These are phyloP conservation scores for Stramonita haemastoma DNA, from an alignment of 2,888 invertebrate species.

Conservation along the genomic window DNA sequence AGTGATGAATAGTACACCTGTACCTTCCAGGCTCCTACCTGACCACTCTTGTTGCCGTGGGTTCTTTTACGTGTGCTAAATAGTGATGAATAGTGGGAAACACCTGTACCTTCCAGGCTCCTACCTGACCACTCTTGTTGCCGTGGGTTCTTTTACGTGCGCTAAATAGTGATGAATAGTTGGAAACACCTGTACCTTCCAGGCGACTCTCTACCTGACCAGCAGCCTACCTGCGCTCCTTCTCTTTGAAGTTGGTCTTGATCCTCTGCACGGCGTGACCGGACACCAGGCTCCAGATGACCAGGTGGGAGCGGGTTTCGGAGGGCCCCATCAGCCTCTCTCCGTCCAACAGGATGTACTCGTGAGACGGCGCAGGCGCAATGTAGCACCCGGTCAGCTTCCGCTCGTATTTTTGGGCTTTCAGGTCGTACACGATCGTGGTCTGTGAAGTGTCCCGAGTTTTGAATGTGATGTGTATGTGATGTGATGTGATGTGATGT, in stretches of 20 bases:
- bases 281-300: constrained; percentile 72
- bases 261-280: constrained; percentile 71
- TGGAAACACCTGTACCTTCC: no score
- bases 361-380: constrained; percentile 71
- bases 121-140: no score
- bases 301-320: constrained; percentile 72
- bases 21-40: no score
- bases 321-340: constrained; percentile 72
- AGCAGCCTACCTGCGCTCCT: constrained; percentile 50
- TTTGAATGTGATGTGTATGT: neutral
- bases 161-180: no score
- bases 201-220: no score
- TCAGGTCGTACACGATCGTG: constrained; percentile 71
- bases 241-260: constrained; percentile 65
- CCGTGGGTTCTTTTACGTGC: no score
- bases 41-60: no score
- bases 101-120: no score
- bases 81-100: no score
- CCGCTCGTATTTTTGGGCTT: constrained; percentile 65
- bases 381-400: constrained; percentile 71
- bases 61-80: no score
- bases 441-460: constrained; percentile 51
- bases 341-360: constrained; percentile 71
- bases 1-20: no score
- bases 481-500: no score